A percentile compares a stretch with the other conserved stretches of the same genome.
These are phyloP conservation scores for Micrasema longulum DNA, from an alignment of 1,140 invertebrate genomes.

Conservation along the genomic window DNA sequence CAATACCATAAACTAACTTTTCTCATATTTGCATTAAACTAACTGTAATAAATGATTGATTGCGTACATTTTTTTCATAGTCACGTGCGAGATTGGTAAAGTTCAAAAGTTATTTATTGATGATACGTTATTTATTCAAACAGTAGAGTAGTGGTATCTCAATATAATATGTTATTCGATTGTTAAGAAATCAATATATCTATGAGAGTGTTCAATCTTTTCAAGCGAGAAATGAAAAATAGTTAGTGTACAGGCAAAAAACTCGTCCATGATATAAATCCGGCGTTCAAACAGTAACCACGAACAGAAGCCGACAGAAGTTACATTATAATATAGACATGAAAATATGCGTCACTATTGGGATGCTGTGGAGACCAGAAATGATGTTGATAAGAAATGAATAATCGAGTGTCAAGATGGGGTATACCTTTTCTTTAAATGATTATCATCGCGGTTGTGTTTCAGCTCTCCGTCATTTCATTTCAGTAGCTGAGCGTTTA, in stretches of 20 bases:
- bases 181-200: slow-evolving; percentile 28
- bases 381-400: slow-evolving; percentile 54
- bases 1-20: too few species aligned
- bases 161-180: slow-evolving; percentile 7
- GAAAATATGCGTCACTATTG: slow-evolving; percentile 51
- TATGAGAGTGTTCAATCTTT: neutral
- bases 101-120: slow-evolving; percentile 21
- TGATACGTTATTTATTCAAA: too few species aligned
- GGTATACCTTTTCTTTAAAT: slow-evolving; percentile 50
- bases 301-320: slow-evolving; percentile 52
- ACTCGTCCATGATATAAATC: slow-evolving; percentile 48
- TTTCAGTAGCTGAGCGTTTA: neutral
- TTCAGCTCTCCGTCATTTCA: neutral
- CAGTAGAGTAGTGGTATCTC: too few species aligned
- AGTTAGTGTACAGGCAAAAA: slow-evolving; percentile 14
- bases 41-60: too few species aligned
- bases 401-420: slow-evolving; percentile 53
- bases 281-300: slow-evolving; percentile 48
- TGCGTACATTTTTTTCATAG: too few species aligned
- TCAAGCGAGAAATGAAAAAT: neutral
- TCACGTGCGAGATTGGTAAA: too few species aligned
- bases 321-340: slow-evolving; percentile 51
- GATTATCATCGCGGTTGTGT: slow-evolving; percentile 49
- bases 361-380: slow-evolving; percentile 47
- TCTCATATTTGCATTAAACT: too few species aligned